A percentile compares a stretch with the other conserved stretches of the same genome.
Evolutionary conservation across 2,797 vertebrate species (phyloP).

Genomic region (Epinephelus awoara): DNA sequence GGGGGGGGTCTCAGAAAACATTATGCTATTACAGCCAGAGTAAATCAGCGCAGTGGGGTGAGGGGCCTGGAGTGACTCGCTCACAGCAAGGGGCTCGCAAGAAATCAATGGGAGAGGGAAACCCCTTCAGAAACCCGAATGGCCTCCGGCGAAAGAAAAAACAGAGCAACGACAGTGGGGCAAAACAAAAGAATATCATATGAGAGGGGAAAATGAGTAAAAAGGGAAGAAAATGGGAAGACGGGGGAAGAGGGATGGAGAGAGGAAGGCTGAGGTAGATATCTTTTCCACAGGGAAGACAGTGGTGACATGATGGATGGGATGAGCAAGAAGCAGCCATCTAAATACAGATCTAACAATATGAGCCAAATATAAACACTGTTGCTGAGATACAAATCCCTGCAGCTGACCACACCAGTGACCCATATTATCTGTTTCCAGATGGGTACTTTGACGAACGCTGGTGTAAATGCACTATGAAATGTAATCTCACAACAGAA

Average conservation of each 20-base stretch:
- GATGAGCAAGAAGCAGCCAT: conserved; percentile 16
- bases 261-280: conserved; percentile 17
- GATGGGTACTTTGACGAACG: background rate
- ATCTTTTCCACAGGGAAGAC: conserved; percentile 33
- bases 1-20: conserved; percentile 23
- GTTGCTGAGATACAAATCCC: conserved; percentile 16
- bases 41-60: conserved; percentile 59
- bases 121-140: conserved; percentile 48
- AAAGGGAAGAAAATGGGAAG: conserved; percentile 10
- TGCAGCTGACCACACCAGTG: conserved; percentile 30
- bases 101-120: conserved; percentile 58
- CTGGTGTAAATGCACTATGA: background rate
- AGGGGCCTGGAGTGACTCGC: conserved; percentile 52
- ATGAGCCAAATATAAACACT: conserved; percentile 49
- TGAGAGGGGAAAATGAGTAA: background rate
- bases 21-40: conserved; percentile 53
- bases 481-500: background rate
- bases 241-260: conserved; percentile 27
- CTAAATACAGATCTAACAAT: conserved; percentile 21
- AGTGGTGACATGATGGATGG: conserved; percentile 62
- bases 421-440: conserved; percentile 4
- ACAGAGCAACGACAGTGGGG: background rate
- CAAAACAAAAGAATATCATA: background rate
- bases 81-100: conserved; percentile 48
- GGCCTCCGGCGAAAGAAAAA: conserved; percentile 32